Evolutionary conservation across 2,888 invertebrate genomes (phyloP).

Genomic region (Drosophila subsilvestris): DNA sequence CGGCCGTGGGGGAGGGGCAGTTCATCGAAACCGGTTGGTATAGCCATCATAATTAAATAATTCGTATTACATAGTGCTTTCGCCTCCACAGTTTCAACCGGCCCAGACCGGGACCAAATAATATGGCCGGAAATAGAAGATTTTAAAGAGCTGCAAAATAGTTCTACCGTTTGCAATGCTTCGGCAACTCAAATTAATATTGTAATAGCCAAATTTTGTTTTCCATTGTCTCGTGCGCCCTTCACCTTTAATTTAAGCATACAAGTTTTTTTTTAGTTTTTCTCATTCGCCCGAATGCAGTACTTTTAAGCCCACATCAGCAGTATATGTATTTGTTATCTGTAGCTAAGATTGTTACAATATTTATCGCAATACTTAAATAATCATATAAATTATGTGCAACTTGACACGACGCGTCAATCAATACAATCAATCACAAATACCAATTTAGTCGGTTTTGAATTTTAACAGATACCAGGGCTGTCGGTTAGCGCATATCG

Average conservation of each 20-base stretch:
- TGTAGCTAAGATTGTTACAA: constrained; percentile 57
- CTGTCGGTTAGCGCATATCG: neutral
- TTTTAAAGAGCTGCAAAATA: constrained; percentile 66
- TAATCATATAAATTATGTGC: constrained; percentile 53
- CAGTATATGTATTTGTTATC: constrained; percentile 67
- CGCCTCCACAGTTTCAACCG: constrained; percentile 80
- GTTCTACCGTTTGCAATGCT: constrained; percentile 22
- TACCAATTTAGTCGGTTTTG: constrained; percentile 13
- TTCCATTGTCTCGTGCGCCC: constrained; percentile 47
- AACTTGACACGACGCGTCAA: constrained; percentile 52
- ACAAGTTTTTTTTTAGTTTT: constrained; percentile 22
- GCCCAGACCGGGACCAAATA: constrained; percentile 65
- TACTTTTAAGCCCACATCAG: constrained; percentile 55
- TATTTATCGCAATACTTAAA: constrained; percentile 52
- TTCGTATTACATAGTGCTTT: neutral
- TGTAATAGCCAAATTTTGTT: constrained; percentile 67
- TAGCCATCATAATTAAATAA: neutral
- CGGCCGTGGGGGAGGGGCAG: constrained; percentile 50
- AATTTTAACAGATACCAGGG: constrained; percentile 7
- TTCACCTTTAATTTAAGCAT: constrained; percentile 46
- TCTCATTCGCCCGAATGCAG: constrained; percentile 17
- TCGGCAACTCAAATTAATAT: constrained; percentile 35
- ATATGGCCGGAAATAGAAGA: constrained; percentile 81
- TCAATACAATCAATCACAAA: constrained; percentile 36
- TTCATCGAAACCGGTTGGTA: constrained; percentile 76